Evolutionary conservation across 2,888 invertebrate genomes (phyloP).

Genomic region (Diogma glabrata): DNA sequence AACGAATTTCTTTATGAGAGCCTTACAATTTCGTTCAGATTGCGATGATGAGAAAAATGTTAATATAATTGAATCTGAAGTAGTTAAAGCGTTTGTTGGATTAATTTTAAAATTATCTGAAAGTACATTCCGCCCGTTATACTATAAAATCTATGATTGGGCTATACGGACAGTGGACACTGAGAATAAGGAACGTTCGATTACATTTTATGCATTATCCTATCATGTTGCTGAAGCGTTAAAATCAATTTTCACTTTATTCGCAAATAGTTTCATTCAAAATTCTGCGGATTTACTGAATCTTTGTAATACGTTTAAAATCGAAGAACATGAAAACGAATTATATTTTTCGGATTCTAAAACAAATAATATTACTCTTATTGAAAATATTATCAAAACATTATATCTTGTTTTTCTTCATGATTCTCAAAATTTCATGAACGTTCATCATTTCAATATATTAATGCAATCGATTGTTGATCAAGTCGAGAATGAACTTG

Average conservation of each 20-base stretch:
- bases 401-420: conserved; percentile 67
- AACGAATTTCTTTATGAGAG: conserved; percentile 60
- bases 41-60: conserved; percentile 30
- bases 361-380: conserved; percentile 46
- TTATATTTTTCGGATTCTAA: conserved; percentile 41
- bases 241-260: conserved; percentile 80
- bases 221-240: conserved; percentile 66
- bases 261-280: conserved; percentile 73
- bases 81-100: conserved; percentile 65
- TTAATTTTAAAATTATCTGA: conserved; percentile 83
- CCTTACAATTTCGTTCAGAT: conserved; percentile 54
- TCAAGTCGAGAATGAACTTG: conserved; percentile 63
- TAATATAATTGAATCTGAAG: conserved; percentile 54
- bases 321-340: conserved; percentile 19
- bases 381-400: conserved; percentile 63
- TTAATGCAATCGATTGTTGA: conserved; percentile 81
- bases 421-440: conserved; percentile 74
- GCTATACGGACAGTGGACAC: conserved; percentile 49
- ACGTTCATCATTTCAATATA: conserved; percentile 70
- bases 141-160: conserved; percentile 81
- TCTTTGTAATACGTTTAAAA: conserved; percentile 51
- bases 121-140: conserved; percentile 76
- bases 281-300: conserved; percentile 66
- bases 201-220: conserved; percentile 74
- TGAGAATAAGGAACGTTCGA: conserved; percentile 50